These are phyloP conservation scores for Rhabdophis nuchalis DNA, from an alignment of 2,797 vertebrate genomes.

Conservation along the genomic window DNA sequence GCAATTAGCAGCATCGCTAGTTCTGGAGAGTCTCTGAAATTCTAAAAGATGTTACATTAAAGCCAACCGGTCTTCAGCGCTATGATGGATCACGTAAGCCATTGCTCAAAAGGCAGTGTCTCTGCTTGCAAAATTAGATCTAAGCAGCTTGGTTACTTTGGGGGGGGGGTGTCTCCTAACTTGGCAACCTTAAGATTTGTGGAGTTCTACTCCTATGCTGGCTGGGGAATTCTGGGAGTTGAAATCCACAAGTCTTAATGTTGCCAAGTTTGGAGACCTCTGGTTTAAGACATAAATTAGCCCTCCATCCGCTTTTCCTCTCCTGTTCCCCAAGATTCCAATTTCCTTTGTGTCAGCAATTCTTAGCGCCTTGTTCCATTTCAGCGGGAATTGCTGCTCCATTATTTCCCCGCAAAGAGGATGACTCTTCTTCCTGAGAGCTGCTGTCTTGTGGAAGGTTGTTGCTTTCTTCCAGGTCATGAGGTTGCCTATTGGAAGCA, in stretches of 20 bases:
- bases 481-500: slow-evolving; percentile 70
- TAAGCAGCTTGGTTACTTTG: neutral
- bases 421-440: slow-evolving; percentile 66
- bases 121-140: neutral
- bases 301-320: neutral
- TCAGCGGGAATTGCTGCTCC: slow-evolving; percentile 1
- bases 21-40: slow-evolving; percentile 4
- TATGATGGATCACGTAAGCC: neutral
- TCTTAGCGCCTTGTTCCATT: neutral
- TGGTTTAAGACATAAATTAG: neutral
- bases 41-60: slow-evolving; percentile 14
- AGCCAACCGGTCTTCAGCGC: slow-evolving; percentile 21
- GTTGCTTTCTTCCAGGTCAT: slow-evolving; percentile 76
- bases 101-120: neutral
- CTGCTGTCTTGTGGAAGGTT: slow-evolving; percentile 70
- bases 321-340: neutral
- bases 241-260: neutral
- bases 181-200: neutral
- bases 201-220: neutral
- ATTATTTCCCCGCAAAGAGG: slow-evolving; percentile 44
- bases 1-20: neutral
- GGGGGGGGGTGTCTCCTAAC: neutral
- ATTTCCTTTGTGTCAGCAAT: slow-evolving; percentile 5
- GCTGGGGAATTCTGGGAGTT: neutral
- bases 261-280: neutral